These are phyloP conservation scores for Drosophila subquinaria DNA, from an alignment of 2,888 invertebrate genomes.

Conservation along the genomic window DNA sequence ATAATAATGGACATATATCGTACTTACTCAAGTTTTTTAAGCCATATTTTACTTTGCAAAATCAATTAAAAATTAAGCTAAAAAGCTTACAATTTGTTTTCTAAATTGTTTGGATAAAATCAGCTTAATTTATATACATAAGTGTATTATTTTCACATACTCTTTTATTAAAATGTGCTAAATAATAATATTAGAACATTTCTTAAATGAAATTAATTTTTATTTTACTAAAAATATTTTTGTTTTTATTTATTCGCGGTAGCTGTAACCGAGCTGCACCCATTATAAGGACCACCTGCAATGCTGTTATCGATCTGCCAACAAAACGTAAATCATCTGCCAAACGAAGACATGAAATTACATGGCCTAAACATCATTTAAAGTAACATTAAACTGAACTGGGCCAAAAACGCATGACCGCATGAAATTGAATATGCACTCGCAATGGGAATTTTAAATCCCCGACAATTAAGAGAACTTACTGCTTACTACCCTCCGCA, in stretches of 20 bases:
- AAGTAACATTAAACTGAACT: constrained; percentile 52
- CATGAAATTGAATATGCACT: constrained; percentile 69
- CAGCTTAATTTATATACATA: no score
- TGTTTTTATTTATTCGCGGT: background rate
- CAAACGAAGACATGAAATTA: constrained; percentile 43
- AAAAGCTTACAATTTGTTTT: no score
- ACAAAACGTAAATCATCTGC: constrained; percentile 25
- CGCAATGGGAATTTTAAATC: constrained; percentile 27
- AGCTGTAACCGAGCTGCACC: background rate
- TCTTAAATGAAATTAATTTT: no score
- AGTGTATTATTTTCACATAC: background rate
- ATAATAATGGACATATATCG: no score
- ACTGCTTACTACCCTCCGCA: constrained; percentile 52
- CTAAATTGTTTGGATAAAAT: no score
- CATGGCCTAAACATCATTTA: constrained; percentile 52
- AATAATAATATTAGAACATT: no score
- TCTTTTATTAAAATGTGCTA: no score
- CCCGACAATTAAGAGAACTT: constrained; percentile 46
- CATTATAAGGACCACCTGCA: constrained; percentile 55
- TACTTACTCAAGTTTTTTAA: no score
- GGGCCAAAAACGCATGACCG: constrained; percentile 49
- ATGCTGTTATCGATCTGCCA: constrained; percentile 33
- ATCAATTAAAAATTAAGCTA: no score
- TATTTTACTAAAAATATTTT: no score
- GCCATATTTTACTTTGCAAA: no score